Conservation (phyloP, 35 echinoderm and acorn worm species). For the Strongylocentrotus purpuratus region DNA sequence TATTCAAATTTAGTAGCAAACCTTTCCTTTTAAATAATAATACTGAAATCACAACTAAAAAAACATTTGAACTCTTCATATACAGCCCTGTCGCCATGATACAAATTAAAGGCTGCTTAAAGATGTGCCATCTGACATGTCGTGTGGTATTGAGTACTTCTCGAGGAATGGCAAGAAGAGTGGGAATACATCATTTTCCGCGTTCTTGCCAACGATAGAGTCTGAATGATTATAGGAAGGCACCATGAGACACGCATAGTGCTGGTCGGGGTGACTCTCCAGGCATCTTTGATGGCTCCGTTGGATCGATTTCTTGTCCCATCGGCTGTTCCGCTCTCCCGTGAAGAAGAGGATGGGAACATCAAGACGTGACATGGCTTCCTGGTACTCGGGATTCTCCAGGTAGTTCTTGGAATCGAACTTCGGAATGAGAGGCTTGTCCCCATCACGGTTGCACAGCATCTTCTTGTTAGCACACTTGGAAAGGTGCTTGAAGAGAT, state of each 20-base stretch:
- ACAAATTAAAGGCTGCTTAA: neutral
- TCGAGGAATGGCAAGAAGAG: conserved; percentile 73
- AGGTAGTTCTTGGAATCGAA: conserved; percentile 28
- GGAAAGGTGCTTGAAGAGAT: conserved; percentile 64
- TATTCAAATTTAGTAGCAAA: too few relatives aligned
- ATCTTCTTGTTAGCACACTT: conserved; percentile 68
- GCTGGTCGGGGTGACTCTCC: conserved; percentile 59
- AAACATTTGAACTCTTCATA: too few relatives aligned
- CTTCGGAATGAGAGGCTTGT: conserved; percentile 55
- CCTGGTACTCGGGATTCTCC: conserved; percentile 50
- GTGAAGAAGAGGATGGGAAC: conserved; percentile 71
- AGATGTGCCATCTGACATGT: neutral
- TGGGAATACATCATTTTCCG: conserved; percentile 61
- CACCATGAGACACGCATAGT: conserved; percentile 59
- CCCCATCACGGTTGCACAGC: conserved; percentile 57
- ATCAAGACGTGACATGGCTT: conserved; percentile 59
- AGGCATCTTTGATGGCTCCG: conserved; percentile 45
- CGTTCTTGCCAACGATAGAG: conserved; percentile 72
- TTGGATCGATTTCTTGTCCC: conserved; percentile 46
- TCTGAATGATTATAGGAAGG: conserved; percentile 60
- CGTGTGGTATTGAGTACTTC: conserved; percentile 23
- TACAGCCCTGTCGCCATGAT: too few relatives aligned
- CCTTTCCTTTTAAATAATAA: too few relatives aligned
- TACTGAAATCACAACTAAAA: too few relatives aligned
- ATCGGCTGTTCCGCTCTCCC: conserved; percentile 64